These are phyloP conservation scores for Centropus unirufus DNA, from an alignment of 2,113 vertebrate species.

Conservation along the genomic window DNA sequence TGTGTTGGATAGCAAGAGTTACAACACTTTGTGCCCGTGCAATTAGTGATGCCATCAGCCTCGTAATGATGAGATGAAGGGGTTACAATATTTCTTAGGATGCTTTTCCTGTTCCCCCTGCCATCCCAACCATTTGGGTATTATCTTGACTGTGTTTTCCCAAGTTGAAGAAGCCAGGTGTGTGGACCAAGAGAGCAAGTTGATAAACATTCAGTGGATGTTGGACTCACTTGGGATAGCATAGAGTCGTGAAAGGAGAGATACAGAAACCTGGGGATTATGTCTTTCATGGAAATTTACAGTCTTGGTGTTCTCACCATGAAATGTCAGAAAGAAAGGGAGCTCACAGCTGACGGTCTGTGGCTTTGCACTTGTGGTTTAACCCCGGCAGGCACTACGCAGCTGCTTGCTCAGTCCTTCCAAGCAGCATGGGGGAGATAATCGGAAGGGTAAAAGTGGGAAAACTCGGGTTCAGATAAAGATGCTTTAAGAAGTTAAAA, in stretches of 20 bases:
- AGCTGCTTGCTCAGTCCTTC: neutral
- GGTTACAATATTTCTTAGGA: neutral
- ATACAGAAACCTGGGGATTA: rapidly evolving
- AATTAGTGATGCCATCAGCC: neutral
- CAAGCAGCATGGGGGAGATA: neutral
- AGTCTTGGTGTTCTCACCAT: neutral
- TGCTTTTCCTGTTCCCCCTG: neutral
- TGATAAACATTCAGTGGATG: neutral
- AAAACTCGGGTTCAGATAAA: neutral
- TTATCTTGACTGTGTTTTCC: neutral
- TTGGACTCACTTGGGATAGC: neutral
- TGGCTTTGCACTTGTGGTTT: neutral
- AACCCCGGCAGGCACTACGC: neutral
- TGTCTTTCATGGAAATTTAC: neutral
- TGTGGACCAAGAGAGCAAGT: neutral
- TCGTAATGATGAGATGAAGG: neutral
- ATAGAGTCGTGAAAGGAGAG: neutral
- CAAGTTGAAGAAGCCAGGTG: neutral
- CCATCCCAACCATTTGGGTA: neutral
- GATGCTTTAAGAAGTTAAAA: neutral
- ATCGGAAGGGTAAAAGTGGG: neutral
- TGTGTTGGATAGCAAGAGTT: neutral
- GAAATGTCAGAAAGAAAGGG: neutral
- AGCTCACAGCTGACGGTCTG: neutral
- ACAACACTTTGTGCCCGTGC: neutral